Evolutionary conservation across 2,797 vertebrate species (phyloP), one percentile per base, ranked within the genome.

Genomic region (Neosilurus mollespiculum): DNA sequence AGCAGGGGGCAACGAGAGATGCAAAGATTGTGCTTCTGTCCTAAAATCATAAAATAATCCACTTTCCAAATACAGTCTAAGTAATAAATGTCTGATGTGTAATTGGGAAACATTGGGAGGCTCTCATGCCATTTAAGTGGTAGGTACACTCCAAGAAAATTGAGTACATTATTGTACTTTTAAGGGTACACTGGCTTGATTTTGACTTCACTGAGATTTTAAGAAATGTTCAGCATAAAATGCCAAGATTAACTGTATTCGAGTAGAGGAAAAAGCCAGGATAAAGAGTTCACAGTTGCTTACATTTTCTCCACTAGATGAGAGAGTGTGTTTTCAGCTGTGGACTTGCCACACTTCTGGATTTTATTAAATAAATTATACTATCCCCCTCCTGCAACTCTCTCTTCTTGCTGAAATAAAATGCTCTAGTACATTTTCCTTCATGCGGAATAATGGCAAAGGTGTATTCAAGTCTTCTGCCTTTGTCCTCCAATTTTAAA

Each of bases 371-470:
- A 89, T 90, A 88, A 89, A 89, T 89, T 26, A 91, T 90, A 67
- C 37, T 54, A 67, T 81, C 76, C 73, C 43, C 62, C 62, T 85
- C 11, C 64, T 84, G 65, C 58, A 80, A 26, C 37, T 83, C 73
- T 72, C 61, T 77, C 61, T 65, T 82, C 66, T 78, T 59, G 51
- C 58, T 78, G 30, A 84, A 78, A 78, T 84, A 73, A 87, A 85
- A 80, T 78, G 84, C 78, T 80, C 80, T 82, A 77, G 84, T 86
- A 87, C 83, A 85, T 86, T 86, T 85, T 86, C 89, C 77, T 80
- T 89, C 86, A 88, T 87, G 87, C 89, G 87, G 87, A 90, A 89
- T 89, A 89, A 91, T 90, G 86, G 87, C 83, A 81, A 82, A 87
- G 87, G 84, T 89, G 86, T 88, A 83, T 78, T 82, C 43, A 53